These are phyloP conservation scores for Heliconius melpomene DNA, from an alignment of 1,140 invertebrate genomes.

Conservation along the genomic window DNA sequence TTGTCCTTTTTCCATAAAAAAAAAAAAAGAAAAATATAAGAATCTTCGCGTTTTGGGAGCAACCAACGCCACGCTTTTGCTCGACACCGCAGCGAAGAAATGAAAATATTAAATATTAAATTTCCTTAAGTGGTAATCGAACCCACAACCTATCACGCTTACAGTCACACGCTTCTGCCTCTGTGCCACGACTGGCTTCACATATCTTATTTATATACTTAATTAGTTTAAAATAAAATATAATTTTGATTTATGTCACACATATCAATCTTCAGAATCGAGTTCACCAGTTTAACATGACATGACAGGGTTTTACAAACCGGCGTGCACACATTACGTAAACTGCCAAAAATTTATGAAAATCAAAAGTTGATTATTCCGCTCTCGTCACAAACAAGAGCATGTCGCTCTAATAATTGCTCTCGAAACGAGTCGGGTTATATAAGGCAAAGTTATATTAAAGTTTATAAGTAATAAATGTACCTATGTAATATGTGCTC, in stretches of 20 bases:
- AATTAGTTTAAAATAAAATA: neutral
- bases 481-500: neutral
- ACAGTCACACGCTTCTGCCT: too few relatives aligned
- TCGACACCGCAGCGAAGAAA: too few relatives aligned
- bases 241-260: neutral
- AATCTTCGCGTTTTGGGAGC: too few relatives aligned
- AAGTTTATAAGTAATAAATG: conserved; percentile 1
- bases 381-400: conserved; percentile 56
- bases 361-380: conserved; percentile 57
- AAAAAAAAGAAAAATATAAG: too few relatives aligned
- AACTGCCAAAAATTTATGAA: conserved; percentile 61
- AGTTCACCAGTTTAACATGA: conserved; percentile 14
- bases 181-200: too few relatives aligned
- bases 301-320: conserved; percentile 36
- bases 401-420: conserved; percentile 62
- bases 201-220: neutral
- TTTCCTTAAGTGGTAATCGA: too few relatives aligned
- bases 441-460: conserved; percentile 41
- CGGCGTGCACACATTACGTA: conserved; percentile 51
- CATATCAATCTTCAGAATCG: neutral
- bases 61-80: too few relatives aligned
- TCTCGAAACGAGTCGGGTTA: conserved; percentile 49
- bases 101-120: too few relatives aligned
- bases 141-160: too few relatives aligned
- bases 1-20: too few relatives aligned